Percentiles rank a stretch among this genome's conserved stretches.
These are phyloP conservation scores for Mesocricetus auratus DNA, from an alignment of 2,113 vertebrate genomes.

Conservation along the genomic window DNA sequence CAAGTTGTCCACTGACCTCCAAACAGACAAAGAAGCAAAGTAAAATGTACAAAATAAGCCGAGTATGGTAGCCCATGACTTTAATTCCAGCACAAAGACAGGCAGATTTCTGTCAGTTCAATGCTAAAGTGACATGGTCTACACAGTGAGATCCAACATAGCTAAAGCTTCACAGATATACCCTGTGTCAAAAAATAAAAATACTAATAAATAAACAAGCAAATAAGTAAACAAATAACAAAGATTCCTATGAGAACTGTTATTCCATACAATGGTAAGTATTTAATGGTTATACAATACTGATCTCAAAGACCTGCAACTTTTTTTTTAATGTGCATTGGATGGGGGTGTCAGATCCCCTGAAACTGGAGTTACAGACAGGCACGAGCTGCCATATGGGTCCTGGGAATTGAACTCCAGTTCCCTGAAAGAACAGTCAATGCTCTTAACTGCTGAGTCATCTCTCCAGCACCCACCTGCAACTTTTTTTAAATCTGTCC, in stretches of 20 bases:
- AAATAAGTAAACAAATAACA: not conserved
- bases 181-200: not conserved
- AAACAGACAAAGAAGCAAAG: not conserved
- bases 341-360: not conserved
- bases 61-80: fast-evolving
- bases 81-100: not conserved
- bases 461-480: no score
- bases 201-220: not conserved
- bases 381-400: not conserved
- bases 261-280: constrained; percentile 11
- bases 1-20: not conserved
- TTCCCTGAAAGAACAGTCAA: not conserved
- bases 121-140: not conserved
- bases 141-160: not conserved
- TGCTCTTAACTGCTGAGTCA: not conserved
- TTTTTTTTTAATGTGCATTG: not conserved
- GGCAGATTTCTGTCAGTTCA: not conserved
- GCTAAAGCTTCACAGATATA: not conserved
- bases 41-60: not conserved
- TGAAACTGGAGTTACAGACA: not conserved
- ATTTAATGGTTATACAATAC: constrained; percentile 16
- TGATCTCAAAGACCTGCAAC: constrained; percentile 44
- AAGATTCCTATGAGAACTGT: not conserved
- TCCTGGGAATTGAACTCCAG: not conserved
- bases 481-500: constrained; percentile 10